Base-by-base conservation (phyloP, 2,113 vertebrate species). In the Hippocampus barbouri region DNA sequence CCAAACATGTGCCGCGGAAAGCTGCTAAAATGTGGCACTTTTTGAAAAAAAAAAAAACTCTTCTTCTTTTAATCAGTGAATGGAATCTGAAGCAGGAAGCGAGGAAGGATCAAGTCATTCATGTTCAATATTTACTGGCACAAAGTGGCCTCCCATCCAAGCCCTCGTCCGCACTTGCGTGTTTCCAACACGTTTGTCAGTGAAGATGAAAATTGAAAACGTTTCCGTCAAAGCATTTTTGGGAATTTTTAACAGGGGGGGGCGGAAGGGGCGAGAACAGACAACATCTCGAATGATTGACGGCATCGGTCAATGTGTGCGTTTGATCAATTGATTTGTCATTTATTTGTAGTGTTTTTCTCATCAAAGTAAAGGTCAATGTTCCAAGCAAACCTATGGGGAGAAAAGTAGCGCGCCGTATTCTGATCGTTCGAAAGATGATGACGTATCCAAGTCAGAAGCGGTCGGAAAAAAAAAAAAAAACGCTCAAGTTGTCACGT, bases 21-120 rank as follows among this genome's bases (percentile, higher is more conserved):
- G 54, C 38, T 60, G 40, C 56, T 68, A n/a, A 68, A 59, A 59
- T 60, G 23, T 21, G 34, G 40, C 23, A n/a, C 38, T 45, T 59
- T 60, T 70, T 5, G 34, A 0, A 2, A 6, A 38, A 38, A 6
- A 38, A 38, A 38, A 38, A 38, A 38, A 38, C 1, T 70, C 23
- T 51, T 40, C 6, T 59, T 65, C 27, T 40, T 5, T 62, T 18
- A 71, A 67, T 64, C 61, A 9, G 64, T 25, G 23, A 27, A 25
- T 66, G 23, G 49, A 27, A 66, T 45, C 64, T 27, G 25, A 27
- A 66, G 41, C 64, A 66, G 64, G n/a, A 65, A 43, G 41, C n/a
- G 2, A 66, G 25, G 25, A 45, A 66, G n/a, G 49, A 66, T 66
- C n/a, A 66, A 66, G 64, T 66, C 43, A 30, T 47, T 27, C 6